Evolutionary conservation across 2,888 invertebrate genomes (phyloP), one percentile per base, ranked within the genome.

Genomic region (Theodoxus fluviatilis): DNA sequence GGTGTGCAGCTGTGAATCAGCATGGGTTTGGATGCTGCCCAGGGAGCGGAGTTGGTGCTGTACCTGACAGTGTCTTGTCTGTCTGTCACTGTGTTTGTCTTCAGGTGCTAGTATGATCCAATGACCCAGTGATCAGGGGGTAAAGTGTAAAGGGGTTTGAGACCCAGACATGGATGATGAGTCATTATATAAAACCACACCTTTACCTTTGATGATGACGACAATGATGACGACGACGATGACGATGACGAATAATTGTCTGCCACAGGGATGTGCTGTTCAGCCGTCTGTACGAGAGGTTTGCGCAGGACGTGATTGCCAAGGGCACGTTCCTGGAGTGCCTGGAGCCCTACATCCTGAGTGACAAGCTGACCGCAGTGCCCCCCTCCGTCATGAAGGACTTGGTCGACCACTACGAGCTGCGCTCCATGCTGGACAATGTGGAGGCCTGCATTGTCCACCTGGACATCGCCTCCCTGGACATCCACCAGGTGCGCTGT

Each of bases 381-480:
- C 92, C 92, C 64, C 93, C 94, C 0, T 88, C 89, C 3, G 90
- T 94, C 66, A 91, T 93, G 72, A 92, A 94, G 84, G 91, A 92
- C 68, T 90, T 94, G 78, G 91, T 94, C 4, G 88, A 90, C 25
- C 91, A 92, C 85, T 91, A 92, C 86, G 90, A 92, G 77, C 87
- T 89, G 52, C 89, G 91, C 74, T 90, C 90, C 57, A 89, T 91
- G 80, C 89, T 92, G 67, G 87, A 91, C 77, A 90, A 90, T 74
- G 86, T 94, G 68, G 93, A 94, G 85, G 90, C 91, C 40, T 90
- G 93, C 70, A 90, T 94, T 66, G 90, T 93, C 6, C 91, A 92
- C 76, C 88, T 94, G 73, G 92, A 93, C 76, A 91, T 94, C 78
- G 89, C 90, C 64, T 93, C 92, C 74, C 87, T 94, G 69, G 94